Evolutionary conservation across 2,113 vertebrate species (phyloP).

Genomic region (Lepus timidus): DNA sequence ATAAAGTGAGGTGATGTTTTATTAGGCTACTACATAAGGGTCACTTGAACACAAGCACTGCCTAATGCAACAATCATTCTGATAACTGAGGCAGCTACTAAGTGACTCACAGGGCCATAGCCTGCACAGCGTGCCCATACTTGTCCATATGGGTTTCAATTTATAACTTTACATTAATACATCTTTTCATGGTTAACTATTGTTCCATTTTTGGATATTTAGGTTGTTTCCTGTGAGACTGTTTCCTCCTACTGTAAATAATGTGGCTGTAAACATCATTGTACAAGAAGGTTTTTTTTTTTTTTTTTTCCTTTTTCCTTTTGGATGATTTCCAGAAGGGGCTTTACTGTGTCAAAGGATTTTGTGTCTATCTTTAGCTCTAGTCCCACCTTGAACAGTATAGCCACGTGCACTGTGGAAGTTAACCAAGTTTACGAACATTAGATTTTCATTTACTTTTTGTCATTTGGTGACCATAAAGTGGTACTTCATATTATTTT

Average conservation of each 20-base stretch:
- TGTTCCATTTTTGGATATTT: constrained; percentile 61
- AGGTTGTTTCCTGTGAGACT: constrained; percentile 68
- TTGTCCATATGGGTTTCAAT: neutral
- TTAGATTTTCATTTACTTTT: constrained; percentile 33
- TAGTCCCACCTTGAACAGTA: neutral
- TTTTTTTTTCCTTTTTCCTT: constrained; percentile 54
- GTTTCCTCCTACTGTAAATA: constrained; percentile 10
- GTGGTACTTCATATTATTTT: neutral
- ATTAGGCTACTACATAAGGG: no score
- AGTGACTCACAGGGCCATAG: no score
- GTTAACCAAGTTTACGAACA: neutral
- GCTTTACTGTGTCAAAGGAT: constrained; percentile 24
- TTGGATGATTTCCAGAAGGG: constrained; percentile 40
- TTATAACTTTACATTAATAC: neutral
- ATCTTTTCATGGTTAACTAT: constrained; percentile 1
- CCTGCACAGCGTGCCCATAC: no score
- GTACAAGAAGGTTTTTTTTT: neutral
- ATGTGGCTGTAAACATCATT: constrained; percentile 49
- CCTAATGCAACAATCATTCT: no score
- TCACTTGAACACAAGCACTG: no score
- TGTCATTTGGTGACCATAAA: neutral
- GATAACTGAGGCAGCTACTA: no score
- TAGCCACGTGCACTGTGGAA: neutral
- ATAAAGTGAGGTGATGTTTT: no score
- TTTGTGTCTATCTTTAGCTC: neutral